These are phyloP conservation scores for Gonatopus flavifemur DNA, from an alignment of 1,140 invertebrate genomes.

Conservation along the genomic window DNA sequence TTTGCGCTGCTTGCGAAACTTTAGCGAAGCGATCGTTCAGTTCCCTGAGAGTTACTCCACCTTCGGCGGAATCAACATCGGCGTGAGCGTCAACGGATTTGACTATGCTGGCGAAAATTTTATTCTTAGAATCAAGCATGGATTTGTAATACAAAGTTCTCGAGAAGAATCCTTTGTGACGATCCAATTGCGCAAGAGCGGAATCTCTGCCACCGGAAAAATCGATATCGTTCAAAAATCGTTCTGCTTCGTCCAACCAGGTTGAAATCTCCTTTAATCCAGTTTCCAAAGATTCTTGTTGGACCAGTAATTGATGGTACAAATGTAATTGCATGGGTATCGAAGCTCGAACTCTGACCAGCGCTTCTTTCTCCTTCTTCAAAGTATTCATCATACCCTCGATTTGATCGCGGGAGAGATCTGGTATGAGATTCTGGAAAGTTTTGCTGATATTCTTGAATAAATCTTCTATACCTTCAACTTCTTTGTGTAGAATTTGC, in stretches of 20 bases:
- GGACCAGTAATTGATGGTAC: constrained; percentile 81
- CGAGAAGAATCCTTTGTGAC: constrained; percentile 85
- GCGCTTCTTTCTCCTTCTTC: constrained; percentile 85
- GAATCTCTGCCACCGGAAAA: constrained; percentile 72
- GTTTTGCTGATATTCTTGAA: constrained; percentile 88
- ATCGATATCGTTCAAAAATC: constrained; percentile 65
- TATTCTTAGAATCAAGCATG: constrained; percentile 92
- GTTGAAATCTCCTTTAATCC: constrained; percentile 81
- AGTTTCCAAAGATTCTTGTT: constrained; percentile 86
- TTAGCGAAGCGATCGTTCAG: constrained; percentile 82
- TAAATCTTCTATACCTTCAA: constrained; percentile 84
- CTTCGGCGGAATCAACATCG: constrained; percentile 71
- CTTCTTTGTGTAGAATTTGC: constrained; percentile 76
- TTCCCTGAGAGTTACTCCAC: constrained; percentile 71
- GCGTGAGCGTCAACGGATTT: constrained; percentile 71
- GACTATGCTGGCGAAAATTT: constrained; percentile 86
- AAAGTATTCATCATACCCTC: constrained; percentile 86
- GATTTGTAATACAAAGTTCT: constrained; percentile 88
- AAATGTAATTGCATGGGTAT: constrained; percentile 79
- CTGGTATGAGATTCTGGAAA: constrained; percentile 87
- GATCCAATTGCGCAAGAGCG: constrained; percentile 74
- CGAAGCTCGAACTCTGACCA: constrained; percentile 78
- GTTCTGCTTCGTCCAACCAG: constrained; percentile 86
- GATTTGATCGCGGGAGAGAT: constrained; percentile 87
- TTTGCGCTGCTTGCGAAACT: constrained; percentile 71